Evolutionary conservation across 2,113 vertebrate species (phyloP).

Genomic region (Dendropsophus ebraccatus): DNA sequence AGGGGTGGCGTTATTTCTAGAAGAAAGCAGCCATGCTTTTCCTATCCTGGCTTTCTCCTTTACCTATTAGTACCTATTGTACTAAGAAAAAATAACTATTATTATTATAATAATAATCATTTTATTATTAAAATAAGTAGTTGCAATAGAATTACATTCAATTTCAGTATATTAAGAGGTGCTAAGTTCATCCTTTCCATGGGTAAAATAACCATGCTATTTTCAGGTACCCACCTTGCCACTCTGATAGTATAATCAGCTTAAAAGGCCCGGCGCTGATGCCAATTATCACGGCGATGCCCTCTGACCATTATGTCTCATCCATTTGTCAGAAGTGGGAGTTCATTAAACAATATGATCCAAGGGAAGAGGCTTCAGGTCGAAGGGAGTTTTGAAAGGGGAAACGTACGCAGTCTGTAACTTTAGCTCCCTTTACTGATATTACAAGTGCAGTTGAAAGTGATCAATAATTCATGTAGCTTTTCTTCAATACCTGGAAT

Average conservation of each 20-base stretch:
- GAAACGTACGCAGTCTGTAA: conserved; percentile 39
- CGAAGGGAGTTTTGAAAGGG: neutral
- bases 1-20: too few relatives aligned
- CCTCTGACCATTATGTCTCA: neutral
- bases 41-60: too few relatives aligned
- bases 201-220: too few relatives aligned
- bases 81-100: too few relatives aligned
- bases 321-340: neutral
- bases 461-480: conserved; percentile 54
- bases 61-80: too few relatives aligned
- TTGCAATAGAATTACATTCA: too few relatives aligned
- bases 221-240: neutral
- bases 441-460: conserved; percentile 48
- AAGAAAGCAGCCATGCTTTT: too few relatives aligned
- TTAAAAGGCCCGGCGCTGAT: conserved; percentile 15
- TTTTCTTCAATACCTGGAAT: conserved; percentile 49
- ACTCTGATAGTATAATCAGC: conserved; percentile 6
- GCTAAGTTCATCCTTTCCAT: too few relatives aligned
- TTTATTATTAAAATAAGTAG: too few relatives aligned
- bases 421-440: conserved; percentile 48
- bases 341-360: conserved; percentile 48
- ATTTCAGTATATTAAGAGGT: too few relatives aligned
- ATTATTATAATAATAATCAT: too few relatives aligned
- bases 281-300: conserved; percentile 3
- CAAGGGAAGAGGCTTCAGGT: neutral